Base-by-base conservation (phyloP, 2,797 vertebrate species). In the Scarus forsteni region DNA sequence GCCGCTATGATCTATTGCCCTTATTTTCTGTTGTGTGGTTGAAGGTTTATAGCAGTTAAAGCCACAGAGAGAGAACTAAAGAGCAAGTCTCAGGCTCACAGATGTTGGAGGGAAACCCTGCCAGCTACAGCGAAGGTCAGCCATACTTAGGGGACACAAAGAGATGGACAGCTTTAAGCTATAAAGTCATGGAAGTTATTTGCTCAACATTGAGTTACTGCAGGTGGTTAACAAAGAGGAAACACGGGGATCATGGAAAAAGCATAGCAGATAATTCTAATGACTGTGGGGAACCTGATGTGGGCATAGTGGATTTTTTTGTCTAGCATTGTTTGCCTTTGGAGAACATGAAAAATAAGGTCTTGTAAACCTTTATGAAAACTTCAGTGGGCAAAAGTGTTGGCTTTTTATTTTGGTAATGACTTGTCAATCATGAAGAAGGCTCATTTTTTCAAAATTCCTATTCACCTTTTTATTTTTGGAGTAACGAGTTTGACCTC, bases 31-130 rank as follows among this genome's bases (percentile, higher is more conserved):
- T 66, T 66, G 42, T 69, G 60, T 79, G 64, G 62, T 69, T 75
- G 61, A 71, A 59, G 51, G 58, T 88, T 88, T 86, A 84, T 62
- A 55, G 77, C 81, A 75, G 60, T 60, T 60, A 50, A 79, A 79
- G 56, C 66, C 80, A 48, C 76, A 77, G 66, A 63, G 71, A 80
- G 73, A 79, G 70, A 65, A 62, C 79, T 71, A 50, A 80, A 75
- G 73, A 66, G 61, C 27, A 45, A 78, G 72, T 65, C 65, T 60
- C 59, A 60, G 66, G 9, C 65, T 79, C 76, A 75, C 85, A 91
- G 86, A 81, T 90, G 88, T 87, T 66, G 69, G 75, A 80, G 79
- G 68, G 56, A 80, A 86, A 60, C 60, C 62, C 65, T 71, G 60
- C 68, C 79, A 84, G 73, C 84, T 85, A 83, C 69, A 48, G 38